These are phyloP conservation scores for Temnothorax nylanderi DNA, from an alignment of 1,140 invertebrate genomes.

Conservation along the genomic window DNA sequence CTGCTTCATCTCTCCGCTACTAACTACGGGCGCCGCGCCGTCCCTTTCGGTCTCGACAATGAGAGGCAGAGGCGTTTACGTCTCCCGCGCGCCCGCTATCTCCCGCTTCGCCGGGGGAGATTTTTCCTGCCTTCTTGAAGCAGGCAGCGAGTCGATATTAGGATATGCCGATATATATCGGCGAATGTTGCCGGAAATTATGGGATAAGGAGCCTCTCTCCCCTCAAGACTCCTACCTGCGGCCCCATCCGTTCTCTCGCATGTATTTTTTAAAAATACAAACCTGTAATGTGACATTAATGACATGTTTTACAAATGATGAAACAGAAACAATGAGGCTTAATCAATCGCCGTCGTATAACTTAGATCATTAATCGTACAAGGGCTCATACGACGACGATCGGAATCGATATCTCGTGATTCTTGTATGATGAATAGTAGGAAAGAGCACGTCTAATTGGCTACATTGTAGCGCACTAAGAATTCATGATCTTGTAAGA, in stretches of 20 bases:
- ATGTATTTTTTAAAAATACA: conserved; percentile 13
- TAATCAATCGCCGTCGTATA: conserved; percentile 22
- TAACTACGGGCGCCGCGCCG: conserved; percentile 33
- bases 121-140: conserved; percentile 21
- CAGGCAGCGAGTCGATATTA: neutral
- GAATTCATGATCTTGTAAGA: neutral
- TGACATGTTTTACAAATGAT: conserved; percentile 17
- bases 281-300: conserved; percentile 6
- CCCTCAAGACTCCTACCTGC: neutral
- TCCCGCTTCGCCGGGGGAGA: conserved; percentile 2
- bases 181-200: conserved; percentile 16
- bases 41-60: conserved; percentile 42
- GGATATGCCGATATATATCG: conserved; percentile 30
- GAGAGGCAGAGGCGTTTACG: conserved; percentile 32
- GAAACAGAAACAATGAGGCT: neutral
- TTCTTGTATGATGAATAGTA: conserved; percentile 33
- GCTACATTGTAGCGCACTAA: neutral
- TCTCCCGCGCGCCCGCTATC: neutral
- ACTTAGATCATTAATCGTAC: conserved; percentile 37
- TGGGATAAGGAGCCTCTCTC: neutral
- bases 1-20: conserved; percentile 40
- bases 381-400: neutral
- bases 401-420: neutral
- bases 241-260: neutral
- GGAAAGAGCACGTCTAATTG: conserved; percentile 1